Evolutionary conservation across 2,797 vertebrate species (phyloP).

Genomic region (Decapterus maruadsi): DNA sequence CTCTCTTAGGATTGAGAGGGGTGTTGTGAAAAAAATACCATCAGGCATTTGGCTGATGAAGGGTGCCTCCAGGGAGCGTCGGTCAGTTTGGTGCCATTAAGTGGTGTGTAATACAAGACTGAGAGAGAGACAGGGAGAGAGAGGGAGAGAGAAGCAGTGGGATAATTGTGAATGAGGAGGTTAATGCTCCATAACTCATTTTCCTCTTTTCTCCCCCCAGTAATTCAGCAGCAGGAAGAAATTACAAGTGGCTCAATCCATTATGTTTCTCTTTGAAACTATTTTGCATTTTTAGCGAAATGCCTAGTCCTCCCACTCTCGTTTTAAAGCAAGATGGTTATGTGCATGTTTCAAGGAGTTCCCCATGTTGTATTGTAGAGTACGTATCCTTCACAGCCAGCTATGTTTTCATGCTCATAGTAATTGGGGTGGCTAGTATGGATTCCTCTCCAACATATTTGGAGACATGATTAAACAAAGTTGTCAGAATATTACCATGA

Average conservation of each 20-base stretch:
- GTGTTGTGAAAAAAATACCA: constrained; percentile 74
- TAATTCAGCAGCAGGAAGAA: constrained; percentile 60
- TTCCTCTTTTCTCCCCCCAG: constrained; percentile 60
- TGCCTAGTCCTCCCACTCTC: constrained; percentile 1
- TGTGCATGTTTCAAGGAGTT: constrained; percentile 24
- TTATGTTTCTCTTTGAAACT: constrained; percentile 59
- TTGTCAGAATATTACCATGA: constrained; percentile 22
- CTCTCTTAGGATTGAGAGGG: constrained; percentile 65
- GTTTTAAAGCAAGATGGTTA: constrained; percentile 18
- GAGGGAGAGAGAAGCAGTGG: constrained; percentile 3
- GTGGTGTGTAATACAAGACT: constrained; percentile 77
- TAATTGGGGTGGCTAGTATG: constrained; percentile 5
- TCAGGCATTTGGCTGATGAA: constrained; percentile 65
- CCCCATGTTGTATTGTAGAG: not conserved
- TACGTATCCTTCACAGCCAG: not conserved
- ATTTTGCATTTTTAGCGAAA: constrained; percentile 47
- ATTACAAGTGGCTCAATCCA: constrained; percentile 62
- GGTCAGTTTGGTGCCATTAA: constrained; percentile 80
- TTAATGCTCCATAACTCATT: constrained; percentile 76
- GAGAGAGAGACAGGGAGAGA: constrained; percentile 34
- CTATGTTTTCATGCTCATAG: not conserved
- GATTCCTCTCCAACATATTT: not conserved
- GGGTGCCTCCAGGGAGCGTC: constrained; percentile 65
- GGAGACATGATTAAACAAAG: constrained; percentile 17
- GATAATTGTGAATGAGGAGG: constrained; percentile 72